Percentiles rank a stretch among this genome's conserved stretches.
Evolutionary conservation across 2,888 invertebrate genomes (phyloP).

Genomic region (Caenorhabditis sinica): DNA sequence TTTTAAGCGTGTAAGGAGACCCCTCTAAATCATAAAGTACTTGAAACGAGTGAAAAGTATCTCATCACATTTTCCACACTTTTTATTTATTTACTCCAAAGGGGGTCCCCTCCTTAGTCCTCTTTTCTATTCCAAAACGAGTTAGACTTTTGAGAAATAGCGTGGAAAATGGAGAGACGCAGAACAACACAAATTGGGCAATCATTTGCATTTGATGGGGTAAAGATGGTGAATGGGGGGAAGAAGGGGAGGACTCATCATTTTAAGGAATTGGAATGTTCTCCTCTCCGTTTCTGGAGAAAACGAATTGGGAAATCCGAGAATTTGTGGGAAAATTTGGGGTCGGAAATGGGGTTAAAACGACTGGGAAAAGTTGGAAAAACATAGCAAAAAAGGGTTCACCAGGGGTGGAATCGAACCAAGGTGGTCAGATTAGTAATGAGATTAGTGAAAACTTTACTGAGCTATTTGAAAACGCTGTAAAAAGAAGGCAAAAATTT

Average conservation of each 20-base stretch:
- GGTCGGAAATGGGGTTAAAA: neutral
- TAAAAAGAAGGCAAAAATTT: too few species aligned
- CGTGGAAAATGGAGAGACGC: neutral
- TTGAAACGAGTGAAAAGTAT: neutral
- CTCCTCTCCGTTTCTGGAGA: neutral
- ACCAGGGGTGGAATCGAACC: neutral
- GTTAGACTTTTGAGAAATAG: too few species aligned
- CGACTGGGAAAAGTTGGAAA: neutral
- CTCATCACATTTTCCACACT: constrained; percentile 11
- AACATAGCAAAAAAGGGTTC: neutral
- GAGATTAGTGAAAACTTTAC: neutral
- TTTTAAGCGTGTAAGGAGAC: too few species aligned
- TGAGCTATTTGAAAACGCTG: too few species aligned
- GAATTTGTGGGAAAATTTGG: neutral
- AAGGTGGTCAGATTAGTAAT: neutral
- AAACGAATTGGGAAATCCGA: neutral
- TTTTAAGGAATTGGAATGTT: neutral
- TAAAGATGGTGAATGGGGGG: neutral
- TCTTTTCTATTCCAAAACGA: neutral
- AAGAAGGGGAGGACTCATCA: too few species aligned
- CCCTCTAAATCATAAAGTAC: too few species aligned
- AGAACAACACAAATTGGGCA: constrained; percentile 48
- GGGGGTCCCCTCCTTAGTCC: constrained; percentile 5
- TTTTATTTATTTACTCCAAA: constrained; percentile 39
- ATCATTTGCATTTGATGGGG: constrained; percentile 60